These are phyloP conservation scores for Echinops telfairi DNA, from an alignment of 2,113 vertebrate genomes.

Conservation along the genomic window DNA sequence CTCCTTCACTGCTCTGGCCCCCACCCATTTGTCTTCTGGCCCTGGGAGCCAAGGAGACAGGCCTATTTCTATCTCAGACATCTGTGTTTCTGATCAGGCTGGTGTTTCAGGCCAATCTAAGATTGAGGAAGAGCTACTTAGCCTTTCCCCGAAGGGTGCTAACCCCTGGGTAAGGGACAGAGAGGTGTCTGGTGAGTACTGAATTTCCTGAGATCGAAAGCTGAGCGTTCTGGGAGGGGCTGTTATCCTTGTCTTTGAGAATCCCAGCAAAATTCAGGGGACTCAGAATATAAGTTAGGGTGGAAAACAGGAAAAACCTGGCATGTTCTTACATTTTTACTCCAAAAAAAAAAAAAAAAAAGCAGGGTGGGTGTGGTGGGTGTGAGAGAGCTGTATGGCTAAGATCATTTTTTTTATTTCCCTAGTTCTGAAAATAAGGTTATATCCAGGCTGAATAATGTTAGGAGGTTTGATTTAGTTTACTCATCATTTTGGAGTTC, in stretches of 20 bases:
- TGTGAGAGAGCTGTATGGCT: background rate
- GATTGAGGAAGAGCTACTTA: constrained; percentile 46
- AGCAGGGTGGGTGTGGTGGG: too few species aligned
- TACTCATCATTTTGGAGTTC: background rate
- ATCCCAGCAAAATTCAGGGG: background rate
- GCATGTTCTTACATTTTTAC: background rate
- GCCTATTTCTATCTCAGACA: constrained; percentile 63
- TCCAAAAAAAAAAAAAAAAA: background rate
- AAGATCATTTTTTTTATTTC: constrained; percentile 27
- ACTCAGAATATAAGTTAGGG: background rate
- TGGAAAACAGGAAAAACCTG: background rate
- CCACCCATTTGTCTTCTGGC: constrained; percentile 28
- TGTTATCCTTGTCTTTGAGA: rapidly evolving
- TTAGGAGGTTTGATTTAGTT: background rate
- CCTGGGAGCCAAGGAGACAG: constrained; percentile 47
- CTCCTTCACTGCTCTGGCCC: background rate
- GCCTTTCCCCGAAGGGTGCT: constrained; percentile 10
- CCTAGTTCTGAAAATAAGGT: background rate
- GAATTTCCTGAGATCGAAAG: background rate
- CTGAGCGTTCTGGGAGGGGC: background rate
- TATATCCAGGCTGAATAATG: background rate
- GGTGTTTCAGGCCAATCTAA: constrained; percentile 52
- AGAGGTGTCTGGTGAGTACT: background rate
- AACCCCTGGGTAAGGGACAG: background rate
- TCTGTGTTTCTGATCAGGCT: constrained; percentile 61